Percentiles rank a stretch among this genome's conserved stretches.
These are phyloP conservation scores for Sinohyriopsis cumingii DNA, from an alignment of 2,888 invertebrate species.

Conservation along the genomic window DNA sequence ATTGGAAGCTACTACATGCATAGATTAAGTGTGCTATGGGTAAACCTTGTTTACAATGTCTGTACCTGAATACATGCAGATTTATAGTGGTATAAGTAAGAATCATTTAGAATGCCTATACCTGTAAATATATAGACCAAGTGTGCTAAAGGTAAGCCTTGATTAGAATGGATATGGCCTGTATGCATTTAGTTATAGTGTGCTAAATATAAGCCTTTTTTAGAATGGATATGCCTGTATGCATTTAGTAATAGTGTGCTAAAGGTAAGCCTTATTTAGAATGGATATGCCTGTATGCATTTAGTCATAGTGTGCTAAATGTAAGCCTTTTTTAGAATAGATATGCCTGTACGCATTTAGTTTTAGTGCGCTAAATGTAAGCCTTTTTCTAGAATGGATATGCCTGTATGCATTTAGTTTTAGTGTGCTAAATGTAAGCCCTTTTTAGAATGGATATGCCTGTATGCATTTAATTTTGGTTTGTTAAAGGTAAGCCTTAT, in stretches of 20 bases:
- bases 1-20: too few species aligned
- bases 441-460: neutral
- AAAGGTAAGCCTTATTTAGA: neutral
- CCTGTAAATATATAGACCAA: constrained; percentile 22
- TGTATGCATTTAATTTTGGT: too few species aligned
- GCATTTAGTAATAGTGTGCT: neutral
- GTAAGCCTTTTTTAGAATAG: neutral
- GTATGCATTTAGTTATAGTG: too few species aligned
- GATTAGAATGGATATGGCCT: neutral
- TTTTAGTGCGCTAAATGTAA: neutral
- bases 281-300: too few species aligned
- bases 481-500: neutral
- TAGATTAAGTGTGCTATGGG: too few species aligned
- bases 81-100: constrained; percentile 43
- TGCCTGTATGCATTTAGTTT: too few species aligned
- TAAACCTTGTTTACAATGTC: too few species aligned
- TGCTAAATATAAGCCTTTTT: neutral
- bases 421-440: neutral
- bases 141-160: constrained; percentile 7
- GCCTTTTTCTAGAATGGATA: neutral
- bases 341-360: neutral
- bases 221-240: neutral
- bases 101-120: constrained; percentile 37
- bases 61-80: constrained; percentile 42
- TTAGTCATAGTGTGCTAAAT: neutral